Evolutionary conservation across 1,140 invertebrate species (phyloP).

Genomic region (Drosophila guanche): DNA sequence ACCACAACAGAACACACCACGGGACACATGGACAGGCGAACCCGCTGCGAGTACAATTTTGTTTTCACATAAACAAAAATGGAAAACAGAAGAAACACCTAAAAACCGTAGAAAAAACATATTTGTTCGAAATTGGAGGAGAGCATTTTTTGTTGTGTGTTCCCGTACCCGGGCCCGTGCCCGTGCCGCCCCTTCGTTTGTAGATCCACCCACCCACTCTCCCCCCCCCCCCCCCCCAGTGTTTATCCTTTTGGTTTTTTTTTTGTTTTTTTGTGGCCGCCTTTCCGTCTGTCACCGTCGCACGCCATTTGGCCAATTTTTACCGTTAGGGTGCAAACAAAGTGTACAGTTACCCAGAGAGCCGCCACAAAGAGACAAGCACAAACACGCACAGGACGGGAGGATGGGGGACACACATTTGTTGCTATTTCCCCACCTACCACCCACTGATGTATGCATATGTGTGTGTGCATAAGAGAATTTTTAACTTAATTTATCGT

Average conservation of each 20-base stretch:
- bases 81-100: constrained; percentile 28
- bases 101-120: constrained; percentile 38
- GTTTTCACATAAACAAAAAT: constrained; percentile 46
- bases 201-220: no score
- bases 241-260: neutral
- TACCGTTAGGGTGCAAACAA: constrained; percentile 52
- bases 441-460: no score
- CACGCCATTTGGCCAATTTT: constrained; percentile 61
- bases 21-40: constrained; percentile 13
- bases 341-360: constrained; percentile 58
- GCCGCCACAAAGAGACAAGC: neutral
- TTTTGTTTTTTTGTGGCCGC: constrained; percentile 2
- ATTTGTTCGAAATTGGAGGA: constrained; percentile 65
- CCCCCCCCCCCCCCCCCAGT: no score
- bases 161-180: no score
- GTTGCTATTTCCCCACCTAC: neutral
- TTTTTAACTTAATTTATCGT: constrained; percentile 46
- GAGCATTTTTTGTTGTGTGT: constrained; percentile 18
- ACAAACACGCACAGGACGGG: constrained; percentile 10
- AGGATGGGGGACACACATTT: constrained; percentile 2
- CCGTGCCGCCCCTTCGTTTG: no score
- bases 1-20: constrained; percentile 2
- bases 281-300: constrained; percentile 14
- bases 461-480: constrained; percentile 11
- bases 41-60: constrained; percentile 37